phyloP scores from a whole-genome alignment of 2,797 vertebrate species.

The Distichodus sexfasciatus region DNA sequence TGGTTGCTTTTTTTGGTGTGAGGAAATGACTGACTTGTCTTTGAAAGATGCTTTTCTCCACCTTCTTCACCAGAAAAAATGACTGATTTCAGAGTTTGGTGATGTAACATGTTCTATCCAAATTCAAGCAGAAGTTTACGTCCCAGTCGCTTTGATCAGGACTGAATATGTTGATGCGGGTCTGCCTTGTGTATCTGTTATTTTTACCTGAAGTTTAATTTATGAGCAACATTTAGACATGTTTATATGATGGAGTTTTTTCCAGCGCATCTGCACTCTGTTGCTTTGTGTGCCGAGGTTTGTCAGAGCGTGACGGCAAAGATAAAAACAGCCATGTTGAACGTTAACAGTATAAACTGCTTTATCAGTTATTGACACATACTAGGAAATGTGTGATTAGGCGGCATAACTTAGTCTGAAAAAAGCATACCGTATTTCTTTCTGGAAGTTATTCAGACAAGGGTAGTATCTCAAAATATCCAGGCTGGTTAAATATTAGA shows the following conservation, averaged over 20 bases:
- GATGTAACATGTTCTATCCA: constrained; percentile 23
- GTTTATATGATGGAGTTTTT: neutral
- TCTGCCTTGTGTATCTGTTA: neutral
- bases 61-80: neutral
- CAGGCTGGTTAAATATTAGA: constrained; percentile 2
- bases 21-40: constrained; percentile 6
- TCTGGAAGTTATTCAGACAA: constrained; percentile 3
- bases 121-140: constrained; percentile 7
- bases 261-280: neutral
- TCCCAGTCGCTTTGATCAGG: neutral
- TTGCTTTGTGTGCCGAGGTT: neutral
- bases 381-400: constrained; percentile 13
- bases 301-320: neutral
- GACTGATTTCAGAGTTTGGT: neutral
- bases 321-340: constrained; percentile 10
- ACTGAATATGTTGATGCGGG: neutral
- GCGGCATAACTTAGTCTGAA: neutral
- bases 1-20: neutral
- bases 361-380: constrained; percentile 18
- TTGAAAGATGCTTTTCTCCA: neutral
- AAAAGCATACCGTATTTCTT: constrained; percentile 3
- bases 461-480: constrained; percentile 14
- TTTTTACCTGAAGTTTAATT: neutral
- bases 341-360: constrained; percentile 6
- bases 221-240: neutral